Base-by-base conservation (phyloP, 2,888 invertebrate species). In the Mesochorus sp. region DNA sequence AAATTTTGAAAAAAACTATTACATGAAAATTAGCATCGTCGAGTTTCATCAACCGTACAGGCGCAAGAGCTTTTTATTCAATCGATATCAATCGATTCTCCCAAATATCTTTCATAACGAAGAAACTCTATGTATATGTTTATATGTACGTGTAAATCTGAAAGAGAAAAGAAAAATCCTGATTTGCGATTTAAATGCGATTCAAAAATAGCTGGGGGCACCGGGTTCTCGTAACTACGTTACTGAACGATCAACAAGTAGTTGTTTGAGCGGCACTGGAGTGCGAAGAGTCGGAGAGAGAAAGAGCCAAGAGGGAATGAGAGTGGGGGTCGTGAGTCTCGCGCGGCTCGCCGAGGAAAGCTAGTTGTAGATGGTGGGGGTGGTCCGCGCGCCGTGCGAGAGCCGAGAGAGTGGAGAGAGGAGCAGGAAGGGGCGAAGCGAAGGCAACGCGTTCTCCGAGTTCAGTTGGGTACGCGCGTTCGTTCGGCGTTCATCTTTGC, bases 241-340 rank as follows among this genome's bases (percentile, higher is more conserved):
- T 17, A 83, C 86, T 86, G 86, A 12, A 12, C 59, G 84, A 86
- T 86, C 86, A 86, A 86, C 86, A 86, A 80, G 80, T 80, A 80
- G 80, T 76, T n/a, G n/a, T n/a, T 78, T 64, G 74, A 61, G 70
- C 70, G 70, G 57, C 47, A 59, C 59, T 31, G 31, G 53, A 66
- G 53, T 55, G 64, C 28, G 31, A 49, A 24, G 6, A 19, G 42
- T 10, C 67, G 21, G 57, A 19, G 28, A 21, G 21, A 39, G 19
- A 19, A 24, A 8, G 57, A 8, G 14, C 28, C 10, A 44, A 5
- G 44, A 24, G 17, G 37, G 62, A 34, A 51, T 75, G 61, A 57
- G 42, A 51, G 62, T 44, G 17, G 57, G 31, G 39, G 28, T 42
- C 24, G 31, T 49, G 39, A 42, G 47, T 34, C 39, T 34, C 59